Evolutionary conservation across 2,797 vertebrate species (phyloP), one percentile per base, ranked within the genome.

Genomic region (Borostomias antarcticus): DNA sequence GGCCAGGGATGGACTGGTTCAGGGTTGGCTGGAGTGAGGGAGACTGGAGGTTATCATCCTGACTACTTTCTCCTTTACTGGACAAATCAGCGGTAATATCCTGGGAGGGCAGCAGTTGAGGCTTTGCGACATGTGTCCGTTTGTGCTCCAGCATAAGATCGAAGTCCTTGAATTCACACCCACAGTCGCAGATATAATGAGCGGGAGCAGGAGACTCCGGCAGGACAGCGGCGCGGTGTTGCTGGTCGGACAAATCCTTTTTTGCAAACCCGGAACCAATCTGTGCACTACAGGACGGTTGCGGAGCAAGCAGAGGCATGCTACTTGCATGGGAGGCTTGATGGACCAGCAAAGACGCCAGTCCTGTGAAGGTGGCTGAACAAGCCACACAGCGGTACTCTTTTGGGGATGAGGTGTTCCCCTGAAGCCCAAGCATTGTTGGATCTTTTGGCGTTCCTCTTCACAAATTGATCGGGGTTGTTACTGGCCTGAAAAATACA

Each of bases 361-460:
- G 78, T 76, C 86, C 89, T n/a, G 69, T 83, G 78, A 93, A 93
- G 3, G 89, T 90, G 35, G 89, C 90, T n/a, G 91, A 90, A 75
- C 92, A 93, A 0, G 92, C 90, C 75, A 92, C 86, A 76, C 93
- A 93, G 45, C 85, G 89, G 63, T 91, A 92, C 17, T 89, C 86
- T 82, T 92, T 93, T 43, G 85, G 66, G 2, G 89, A 63, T 0
- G 89, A 85, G 65, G 85, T 19, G 8, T 68, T 89, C 79, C 92
- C 91, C 70, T 92, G 89, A 60, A 93, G 78, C 1, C 91, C 92
- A 54, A 93, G 89, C 92, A 93, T 93, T 71, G 58, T 84, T 37
- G 1, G 35, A 11, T 37, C 13, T 7, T 37, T 53, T 30, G 80
- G 50, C n/a, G 19, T 37, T 66, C 30, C 8, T n/a, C 6, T 17